Percentiles rank a stretch among this genome's conserved stretches.
These are phyloP conservation scores for Bungarus multicinctus DNA, from an alignment of 2,113 vertebrate genomes.

Conservation along the genomic window DNA sequence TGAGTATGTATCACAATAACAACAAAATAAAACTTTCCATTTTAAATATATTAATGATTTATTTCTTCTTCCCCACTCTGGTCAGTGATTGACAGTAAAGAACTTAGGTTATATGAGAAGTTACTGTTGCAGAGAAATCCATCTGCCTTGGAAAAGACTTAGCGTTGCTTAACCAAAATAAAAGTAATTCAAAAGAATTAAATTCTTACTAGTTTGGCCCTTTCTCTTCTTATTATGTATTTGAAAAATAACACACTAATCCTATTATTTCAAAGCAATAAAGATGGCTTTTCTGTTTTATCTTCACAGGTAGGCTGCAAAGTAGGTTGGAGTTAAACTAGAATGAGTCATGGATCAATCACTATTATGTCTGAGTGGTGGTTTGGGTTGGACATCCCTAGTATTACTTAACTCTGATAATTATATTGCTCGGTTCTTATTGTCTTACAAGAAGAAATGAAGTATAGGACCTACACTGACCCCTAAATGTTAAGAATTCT, in stretches of 20 bases:
- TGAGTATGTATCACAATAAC: slow-evolving; percentile 67
- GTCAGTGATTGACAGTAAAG: slow-evolving; percentile 67
- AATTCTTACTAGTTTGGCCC: slow-evolving; percentile 48
- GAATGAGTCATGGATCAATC: background rate
- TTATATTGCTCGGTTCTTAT: background rate
- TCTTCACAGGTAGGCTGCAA: background rate
- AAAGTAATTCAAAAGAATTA: slow-evolving; percentile 40
- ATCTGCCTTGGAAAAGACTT: slow-evolving; percentile 53
- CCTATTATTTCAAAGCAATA: background rate
- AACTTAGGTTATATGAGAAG: slow-evolving; percentile 60
- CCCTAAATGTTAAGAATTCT: no score
- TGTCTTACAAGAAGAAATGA: background rate
- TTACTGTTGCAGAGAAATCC: slow-evolving; percentile 47
- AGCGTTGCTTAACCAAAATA: slow-evolving; percentile 2
- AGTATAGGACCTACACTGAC: no score
- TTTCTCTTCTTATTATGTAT: slow-evolving; percentile 41
- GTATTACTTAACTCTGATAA: background rate
- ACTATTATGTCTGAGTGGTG: background rate
- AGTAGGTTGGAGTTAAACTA: background rate
- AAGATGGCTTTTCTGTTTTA: background rate
- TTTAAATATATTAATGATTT: slow-evolving; percentile 70
- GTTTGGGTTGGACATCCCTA: background rate
- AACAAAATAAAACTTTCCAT: slow-evolving; percentile 65
- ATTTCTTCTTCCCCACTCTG: slow-evolving; percentile 65
- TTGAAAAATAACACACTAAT: slow-evolving; percentile 25